Base-by-base conservation (phyloP, 1,140 invertebrate genomes). In the Ceratina australensis region DNA sequence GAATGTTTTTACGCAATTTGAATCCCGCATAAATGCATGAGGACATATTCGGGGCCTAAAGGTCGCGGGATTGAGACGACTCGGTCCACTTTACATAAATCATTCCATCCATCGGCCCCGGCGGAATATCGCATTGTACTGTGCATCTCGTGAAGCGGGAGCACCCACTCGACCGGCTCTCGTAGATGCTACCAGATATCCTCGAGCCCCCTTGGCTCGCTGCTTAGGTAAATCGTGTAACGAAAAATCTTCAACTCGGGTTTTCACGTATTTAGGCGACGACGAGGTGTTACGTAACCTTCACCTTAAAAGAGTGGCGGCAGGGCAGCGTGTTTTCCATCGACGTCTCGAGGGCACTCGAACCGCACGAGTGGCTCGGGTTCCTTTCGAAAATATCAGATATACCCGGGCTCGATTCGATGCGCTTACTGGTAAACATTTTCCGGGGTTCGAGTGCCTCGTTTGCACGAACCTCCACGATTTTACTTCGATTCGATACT, bases 81-180 rank as follows among this genome's bases (percentile, higher is more conserved):
- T 81, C 56, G 50, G 50, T n/a, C 66, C 49, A 20, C 57, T 50
- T 72, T 83, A 63, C 50, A 84, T 84, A 80, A 82, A 72, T 79
- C 77, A 80, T 72, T 67, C n/a, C 67, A 82, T 84, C 65, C 81
- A 84, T 84, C 68, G 12, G 57, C 50, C 56, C 28, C 28, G 28
- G 28, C 33, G 33, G 33, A 42, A 79, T 72, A 72, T 84, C 75
- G 24, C 72, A 59, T 76, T 72, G 68, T 61, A 65, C 33, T 64
- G 50, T 67, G 28, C 60, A 33, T 16, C 42, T 50, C 16, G 52
- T 76, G n/a, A 28, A 71, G 65, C 65, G 56, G 54, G 22, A 20
- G 22, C 26, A 22, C 1, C 15, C 50, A 42, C 33, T 54, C 28
- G 24, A 28, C 4, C n/a, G 12, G 12, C 20, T 3, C n/a, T 42